Conservation (phyloP, 1,140 invertebrate genomes). For the Euura saliciscinereae region DNA sequence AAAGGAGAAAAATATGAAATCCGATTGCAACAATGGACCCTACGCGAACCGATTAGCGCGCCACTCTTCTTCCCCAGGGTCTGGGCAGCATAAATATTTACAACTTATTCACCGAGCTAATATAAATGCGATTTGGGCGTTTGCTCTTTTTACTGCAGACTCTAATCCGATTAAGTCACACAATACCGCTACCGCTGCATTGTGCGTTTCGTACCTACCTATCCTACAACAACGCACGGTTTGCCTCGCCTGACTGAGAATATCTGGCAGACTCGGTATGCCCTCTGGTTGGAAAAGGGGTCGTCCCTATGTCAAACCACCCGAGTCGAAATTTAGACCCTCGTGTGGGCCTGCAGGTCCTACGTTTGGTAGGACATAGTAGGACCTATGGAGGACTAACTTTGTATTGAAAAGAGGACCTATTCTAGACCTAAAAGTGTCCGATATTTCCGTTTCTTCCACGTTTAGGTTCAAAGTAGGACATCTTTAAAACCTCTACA, state of each 20-base stretch:
- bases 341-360: constrained; percentile 21
- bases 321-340: no score
- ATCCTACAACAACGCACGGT: neutral
- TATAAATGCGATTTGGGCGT: constrained; percentile 61
- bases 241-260: neutral
- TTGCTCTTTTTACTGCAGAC: constrained; percentile 58
- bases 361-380: no score
- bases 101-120: constrained; percentile 60
- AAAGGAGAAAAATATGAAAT: constrained; percentile 29
- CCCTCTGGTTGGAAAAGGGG: constrained; percentile 28
- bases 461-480: no score
- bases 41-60: constrained; percentile 51
- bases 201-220: constrained; percentile 22
- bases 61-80: constrained; percentile 16
- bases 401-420: no score
- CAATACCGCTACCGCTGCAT: constrained; percentile 38
- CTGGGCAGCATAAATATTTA: constrained; percentile 58
- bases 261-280: constrained; percentile 15
- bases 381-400: no score
- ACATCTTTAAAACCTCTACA: no score
- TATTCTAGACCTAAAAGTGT: no score
- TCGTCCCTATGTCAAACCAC: constrained; percentile 22
- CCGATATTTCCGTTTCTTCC: no score
- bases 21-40: constrained; percentile 50
- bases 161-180: constrained; percentile 51